Evolutionary conservation across 2,113 vertebrate genomes (phyloP).

Genomic region (Lagopus muta): DNA sequence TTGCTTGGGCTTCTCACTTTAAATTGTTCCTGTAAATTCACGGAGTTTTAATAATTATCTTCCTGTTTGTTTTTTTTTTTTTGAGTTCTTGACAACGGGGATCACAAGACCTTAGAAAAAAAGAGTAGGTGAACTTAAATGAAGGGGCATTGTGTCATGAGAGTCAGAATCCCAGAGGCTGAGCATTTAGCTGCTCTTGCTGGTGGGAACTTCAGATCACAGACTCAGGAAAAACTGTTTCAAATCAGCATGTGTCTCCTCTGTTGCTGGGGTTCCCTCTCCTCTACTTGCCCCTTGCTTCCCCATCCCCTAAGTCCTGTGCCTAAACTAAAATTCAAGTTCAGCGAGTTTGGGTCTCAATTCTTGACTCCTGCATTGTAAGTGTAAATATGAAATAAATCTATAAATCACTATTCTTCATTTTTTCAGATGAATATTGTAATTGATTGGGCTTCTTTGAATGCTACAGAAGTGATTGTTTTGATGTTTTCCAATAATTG

Average conservation of each 20-base stretch:
- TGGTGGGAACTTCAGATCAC: neutral
- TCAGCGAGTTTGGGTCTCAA: neutral
- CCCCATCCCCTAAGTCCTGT: neutral
- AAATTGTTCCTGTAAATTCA: neutral
- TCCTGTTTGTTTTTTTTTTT: neutral
- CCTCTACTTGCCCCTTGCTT: neutral
- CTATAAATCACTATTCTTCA: neutral
- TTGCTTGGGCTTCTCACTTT: neutral
- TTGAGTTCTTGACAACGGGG: neutral
- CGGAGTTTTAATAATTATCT: neutral
- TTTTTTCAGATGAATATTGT: neutral
- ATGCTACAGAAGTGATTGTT: neutral
- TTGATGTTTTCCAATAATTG: neutral
- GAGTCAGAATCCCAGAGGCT: neutral
- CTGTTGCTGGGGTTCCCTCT: neutral
- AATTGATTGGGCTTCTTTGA: neutral
- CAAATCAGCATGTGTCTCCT: neutral
- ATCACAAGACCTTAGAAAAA: neutral
- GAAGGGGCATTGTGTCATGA: neutral
- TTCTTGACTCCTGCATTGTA: neutral
- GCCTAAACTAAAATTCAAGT: neutral
- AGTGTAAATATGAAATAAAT: neutral
- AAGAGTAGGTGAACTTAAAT: neutral
- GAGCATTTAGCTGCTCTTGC: neutral
- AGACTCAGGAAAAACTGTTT: neutral